Base-by-base conservation (phyloP, 2,797 vertebrate species). In the Petrocephalus schoutedeni region DNA sequence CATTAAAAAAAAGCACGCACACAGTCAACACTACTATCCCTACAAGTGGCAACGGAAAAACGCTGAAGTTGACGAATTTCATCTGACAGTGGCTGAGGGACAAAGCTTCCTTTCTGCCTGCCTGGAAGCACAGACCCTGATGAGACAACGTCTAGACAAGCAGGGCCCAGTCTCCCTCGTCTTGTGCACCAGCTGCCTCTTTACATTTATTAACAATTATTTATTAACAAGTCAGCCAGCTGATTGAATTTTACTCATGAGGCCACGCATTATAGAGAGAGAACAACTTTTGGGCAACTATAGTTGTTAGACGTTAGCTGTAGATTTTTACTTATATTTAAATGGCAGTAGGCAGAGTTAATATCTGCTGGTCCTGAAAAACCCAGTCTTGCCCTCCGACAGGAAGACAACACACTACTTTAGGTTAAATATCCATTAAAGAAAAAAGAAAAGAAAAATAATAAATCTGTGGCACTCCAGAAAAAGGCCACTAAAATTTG, bases 21-120 rank as follows among this genome's bases (percentile, higher is more conserved):
- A 45, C 32, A n/a, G 45, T 36, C 64, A 77, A 77, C 71, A 90
- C 86, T 12, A 23, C 77, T 23, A 49, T 88, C 82, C 80, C 32
- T 57, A 49, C 87, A 53, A 88, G 45, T 23, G 74, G 9, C 57
- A 41, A 88, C 80, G 12, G 87, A 80, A 54, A 89, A 91, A 89
- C 28, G 4, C 32, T 45, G 32, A 77, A 77, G 56, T 14, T 57
- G 82, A 82, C 61, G 86, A 90, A 90, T 86, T 86, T 49, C 28
- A 49, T 85, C 58, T 19, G 54, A 89, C 87, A 87, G 41, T 80
- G 7, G 23, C 77, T 85, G 80, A 5, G 21, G 21, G 89, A 89
- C 86, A 91, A 71, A 71, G 89, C 82, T 83, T 88, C 89, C 80
- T 87, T 77, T 41, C 28, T 77, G 71, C 3, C 16, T 36, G 71